These are phyloP conservation scores for Drosophila eugracilis DNA, from an alignment of 1,140 invertebrate genomes.

Conservation along the genomic window DNA sequence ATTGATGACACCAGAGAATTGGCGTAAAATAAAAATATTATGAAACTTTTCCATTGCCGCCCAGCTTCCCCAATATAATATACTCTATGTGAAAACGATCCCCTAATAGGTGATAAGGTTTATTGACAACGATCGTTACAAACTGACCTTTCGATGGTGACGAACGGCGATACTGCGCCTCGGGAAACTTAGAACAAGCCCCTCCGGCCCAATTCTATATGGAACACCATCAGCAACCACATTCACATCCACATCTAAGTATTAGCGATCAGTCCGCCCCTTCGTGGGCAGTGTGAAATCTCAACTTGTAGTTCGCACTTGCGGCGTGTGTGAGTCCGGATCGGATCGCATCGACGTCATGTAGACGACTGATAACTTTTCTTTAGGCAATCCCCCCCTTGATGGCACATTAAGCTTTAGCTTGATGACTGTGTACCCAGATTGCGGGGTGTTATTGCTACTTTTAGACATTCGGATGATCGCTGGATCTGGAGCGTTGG, in stretches of 20 bases:
- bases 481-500: constrained; percentile 24
- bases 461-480: constrained; percentile 22
- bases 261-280: constrained; percentile 47
- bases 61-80: constrained; percentile 12
- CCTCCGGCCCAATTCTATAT: constrained; percentile 32
- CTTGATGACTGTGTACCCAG: constrained; percentile 71
- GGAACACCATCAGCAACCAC: not conserved
- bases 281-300: constrained; percentile 58
- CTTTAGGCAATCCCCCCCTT: constrained; percentile 79
- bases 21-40: constrained; percentile 50
- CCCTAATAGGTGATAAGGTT: constrained; percentile 66
- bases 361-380: constrained; percentile 72
- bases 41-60: constrained; percentile 66
- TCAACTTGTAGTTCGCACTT: constrained; percentile 39
- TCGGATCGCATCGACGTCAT: constrained; percentile 63
- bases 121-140: constrained; percentile 70
- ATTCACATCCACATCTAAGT: not conserved
- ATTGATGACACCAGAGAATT: constrained; percentile 25
- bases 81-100: constrained; percentile 12
- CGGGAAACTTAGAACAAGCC: constrained; percentile 56
- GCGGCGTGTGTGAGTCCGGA: constrained; percentile 26
- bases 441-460: constrained; percentile 45
- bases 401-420: constrained; percentile 72
- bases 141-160: constrained; percentile 55
- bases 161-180: constrained; percentile 50